Evolutionary conservation across 2,113 vertebrate species (phyloP), one percentile per base, ranked within the genome.

Genomic region (Amblyornis subalaris): DNA sequence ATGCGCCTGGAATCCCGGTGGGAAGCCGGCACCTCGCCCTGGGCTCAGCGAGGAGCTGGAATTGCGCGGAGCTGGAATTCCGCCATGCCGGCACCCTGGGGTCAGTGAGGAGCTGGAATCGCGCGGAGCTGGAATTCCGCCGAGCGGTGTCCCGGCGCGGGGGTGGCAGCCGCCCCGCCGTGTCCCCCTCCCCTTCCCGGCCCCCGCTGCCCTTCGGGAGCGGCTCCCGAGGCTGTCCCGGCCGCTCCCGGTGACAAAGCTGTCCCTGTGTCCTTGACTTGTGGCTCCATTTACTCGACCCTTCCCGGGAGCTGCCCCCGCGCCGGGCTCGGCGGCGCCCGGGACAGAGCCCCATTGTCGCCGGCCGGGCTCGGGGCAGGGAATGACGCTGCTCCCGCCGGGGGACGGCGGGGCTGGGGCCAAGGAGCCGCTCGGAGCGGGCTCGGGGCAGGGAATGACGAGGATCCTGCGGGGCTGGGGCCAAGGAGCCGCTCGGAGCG

Each of bases 211-310:
- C 90, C 77, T 80, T 62, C 25, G 4, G 6, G 31, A 33, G 14
- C 21, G 6, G 9, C 20, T 76, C 17, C 11, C 4, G 38, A 5
- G 55, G 40, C 73, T n/a, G n/a, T n/a, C 36, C 36, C 36, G 36
- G 36, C 36, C 14, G 4, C 2, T 44, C 66, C 62, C 8, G 50
- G 33, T 22, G 18, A 96, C 96, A 95, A 95, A 94, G 96, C 89
- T 58, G 35, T 7, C 76, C 47, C 94, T 95, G 94, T 96, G 93
- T 80, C 91, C 83, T 66, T 70, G 72, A 83, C 96, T 95, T 90
- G 14, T 81, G 93, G 69, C 96, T 91, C 80, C 91, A 91, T 95
- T 94, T 92, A 92, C 81, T 90, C 93, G 36, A 92, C 96, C 96
- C 80, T 22, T 20, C 14, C 14, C 2, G 38, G 71, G 91, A 29